phyloP scores from a whole-genome alignment of 2,113 vertebrate genomes.

The Struthidea cinerea region DNA sequence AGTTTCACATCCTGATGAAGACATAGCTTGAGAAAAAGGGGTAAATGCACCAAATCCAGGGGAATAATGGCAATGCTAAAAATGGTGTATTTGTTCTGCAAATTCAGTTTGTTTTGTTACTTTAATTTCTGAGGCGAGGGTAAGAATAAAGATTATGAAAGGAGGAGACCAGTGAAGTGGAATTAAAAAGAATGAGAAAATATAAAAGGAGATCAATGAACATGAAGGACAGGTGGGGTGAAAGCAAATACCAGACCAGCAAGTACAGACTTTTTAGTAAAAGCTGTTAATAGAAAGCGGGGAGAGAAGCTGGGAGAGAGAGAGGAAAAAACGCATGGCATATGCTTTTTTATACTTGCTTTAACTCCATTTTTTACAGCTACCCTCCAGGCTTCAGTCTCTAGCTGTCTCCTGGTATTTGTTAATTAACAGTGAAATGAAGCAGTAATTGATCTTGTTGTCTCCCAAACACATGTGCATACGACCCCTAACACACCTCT shows the following conservation, averaged over 20 bases:
- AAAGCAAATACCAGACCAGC: neutral
- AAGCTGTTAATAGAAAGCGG: neutral
- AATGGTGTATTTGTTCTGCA: neutral
- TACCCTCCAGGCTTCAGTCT: neutral
- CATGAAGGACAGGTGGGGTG: neutral
- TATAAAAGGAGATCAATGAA: neutral
- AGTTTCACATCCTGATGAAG: neutral
- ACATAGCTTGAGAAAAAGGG: neutral
- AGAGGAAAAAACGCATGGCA: neutral
- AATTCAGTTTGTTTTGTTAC: neutral
- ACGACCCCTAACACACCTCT: neutral
- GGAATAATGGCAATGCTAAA: neutral
- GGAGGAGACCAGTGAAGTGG: neutral
- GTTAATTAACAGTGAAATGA: neutral
- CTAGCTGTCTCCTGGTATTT: neutral
- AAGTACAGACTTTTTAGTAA: neutral
- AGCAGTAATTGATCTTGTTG: neutral
- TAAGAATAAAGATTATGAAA: neutral
- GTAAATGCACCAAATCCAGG: neutral
- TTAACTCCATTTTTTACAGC: neutral
- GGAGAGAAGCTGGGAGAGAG: accelerated
- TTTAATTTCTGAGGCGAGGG: neutral
- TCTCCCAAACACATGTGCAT: neutral
- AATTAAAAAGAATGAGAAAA: neutral
- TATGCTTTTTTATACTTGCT: neutral